Percentiles rank a stretch among this genome's conserved stretches.
phyloP scores from a whole-genome alignment of 2,113 vertebrate genomes.

The Nanger granti region DNA sequence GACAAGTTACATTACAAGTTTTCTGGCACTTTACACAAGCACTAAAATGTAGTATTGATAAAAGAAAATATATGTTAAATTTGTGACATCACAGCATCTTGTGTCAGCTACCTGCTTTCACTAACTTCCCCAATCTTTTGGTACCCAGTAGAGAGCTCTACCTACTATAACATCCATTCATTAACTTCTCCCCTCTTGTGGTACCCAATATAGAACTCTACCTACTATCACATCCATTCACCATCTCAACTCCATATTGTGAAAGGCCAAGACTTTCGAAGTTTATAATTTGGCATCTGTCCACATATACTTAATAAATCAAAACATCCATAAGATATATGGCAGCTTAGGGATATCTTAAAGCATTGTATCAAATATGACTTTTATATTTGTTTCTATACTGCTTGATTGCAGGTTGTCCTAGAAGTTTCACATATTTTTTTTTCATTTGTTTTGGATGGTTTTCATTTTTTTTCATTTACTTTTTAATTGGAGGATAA shows the following conservation, averaged over 20 bases:
- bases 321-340: not conserved
- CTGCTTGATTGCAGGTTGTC: not conserved
- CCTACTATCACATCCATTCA: not conserved
- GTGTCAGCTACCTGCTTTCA: not conserved
- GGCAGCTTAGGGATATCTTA: not conserved
- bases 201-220: not conserved
- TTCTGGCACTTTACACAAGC: not conserved
- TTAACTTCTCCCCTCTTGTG: no score
- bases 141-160: not conserved
- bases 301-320: not conserved
- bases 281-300: not conserved
- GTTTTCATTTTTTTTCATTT: not conserved
- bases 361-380: not conserved
- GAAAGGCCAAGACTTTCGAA: not conserved
- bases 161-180: not conserved
- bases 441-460: not conserved
- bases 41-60: not conserved
- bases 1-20: not conserved
- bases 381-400: not conserved
- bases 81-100: not conserved
- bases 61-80: not conserved
- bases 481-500: not conserved
- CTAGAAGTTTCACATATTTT: not conserved
- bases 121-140: fast-evolving
- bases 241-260: not conserved